These are phyloP conservation scores for Naja naja DNA, from an alignment of 2,113 vertebrate species.

Conservation along the genomic window DNA sequence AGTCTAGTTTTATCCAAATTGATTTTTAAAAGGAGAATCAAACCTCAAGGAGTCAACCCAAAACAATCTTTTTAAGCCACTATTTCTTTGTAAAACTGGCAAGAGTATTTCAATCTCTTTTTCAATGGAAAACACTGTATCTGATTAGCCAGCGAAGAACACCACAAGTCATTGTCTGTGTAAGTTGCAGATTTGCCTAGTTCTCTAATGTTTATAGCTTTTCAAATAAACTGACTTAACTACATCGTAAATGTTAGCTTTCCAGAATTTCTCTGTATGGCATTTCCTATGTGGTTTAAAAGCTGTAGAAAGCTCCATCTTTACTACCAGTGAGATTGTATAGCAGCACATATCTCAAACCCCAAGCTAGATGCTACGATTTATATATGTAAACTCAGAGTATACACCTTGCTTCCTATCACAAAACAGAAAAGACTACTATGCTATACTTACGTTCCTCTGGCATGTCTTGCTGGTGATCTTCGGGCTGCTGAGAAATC, in stretches of 20 bases:
- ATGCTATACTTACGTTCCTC: conserved; percentile 84
- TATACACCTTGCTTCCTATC: conserved; percentile 17
- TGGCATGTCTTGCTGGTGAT: conserved; percentile 92
- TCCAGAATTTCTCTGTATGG: conserved; percentile 18
- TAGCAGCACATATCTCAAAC: background rate
- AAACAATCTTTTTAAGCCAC: conserved; percentile 28
- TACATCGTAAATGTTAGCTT: conserved; percentile 13
- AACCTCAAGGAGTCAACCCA: conserved; percentile 16
- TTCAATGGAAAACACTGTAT: conserved; percentile 15
- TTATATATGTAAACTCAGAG: background rate
- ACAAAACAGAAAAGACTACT: background rate
- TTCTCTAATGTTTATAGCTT: conserved; percentile 45
- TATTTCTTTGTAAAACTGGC: background rate
- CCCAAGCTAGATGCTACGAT: background rate
- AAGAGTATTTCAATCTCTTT: background rate
- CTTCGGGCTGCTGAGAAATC: conserved; percentile 87
- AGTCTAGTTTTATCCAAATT: background rate
- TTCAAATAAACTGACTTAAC: conserved; percentile 20
- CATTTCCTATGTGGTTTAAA: background rate
- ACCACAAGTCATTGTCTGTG: conserved; percentile 35
- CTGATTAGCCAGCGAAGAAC: conserved; percentile 13
- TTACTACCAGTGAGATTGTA: background rate
- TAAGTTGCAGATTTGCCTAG: conserved; percentile 18
- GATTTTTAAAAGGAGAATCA: conserved; percentile 8
- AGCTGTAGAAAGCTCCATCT: background rate